phyloP scores from a whole-genome alignment of 2,888 invertebrate genomes.

The Orchesellides sinensis region DNA sequence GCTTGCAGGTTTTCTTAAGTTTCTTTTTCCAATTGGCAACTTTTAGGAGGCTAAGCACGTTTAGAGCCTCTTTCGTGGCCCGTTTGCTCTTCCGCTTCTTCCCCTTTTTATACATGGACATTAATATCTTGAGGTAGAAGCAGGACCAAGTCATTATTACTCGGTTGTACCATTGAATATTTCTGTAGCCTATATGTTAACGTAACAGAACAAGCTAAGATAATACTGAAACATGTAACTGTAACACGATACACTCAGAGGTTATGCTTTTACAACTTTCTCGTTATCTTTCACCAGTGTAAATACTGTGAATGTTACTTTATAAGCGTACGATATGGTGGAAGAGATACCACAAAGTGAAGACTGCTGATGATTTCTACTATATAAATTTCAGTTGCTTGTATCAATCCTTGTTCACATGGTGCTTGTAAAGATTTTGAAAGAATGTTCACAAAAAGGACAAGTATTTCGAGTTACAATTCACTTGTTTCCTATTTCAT shows the following conservation, averaged over 20 bases:
- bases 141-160: slow-evolving; percentile 34
- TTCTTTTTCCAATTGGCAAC: slow-evolving; percentile 59
- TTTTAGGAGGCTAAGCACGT: slow-evolving; percentile 71
- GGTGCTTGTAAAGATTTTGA: no score
- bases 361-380: slow-evolving; percentile 45
- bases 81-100: slow-evolving; percentile 66
- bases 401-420: neutral
- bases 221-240: no score
- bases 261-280: no score
- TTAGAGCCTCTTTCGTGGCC: slow-evolving; percentile 72
- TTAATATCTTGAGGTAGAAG: neutral
- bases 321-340: neutral
- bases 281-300: slow-evolving; percentile 19
- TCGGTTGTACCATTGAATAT: no score
- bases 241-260: no score
- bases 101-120: slow-evolving; percentile 8
- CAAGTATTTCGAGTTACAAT: no score
- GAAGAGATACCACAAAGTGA: slow-evolving; percentile 10
- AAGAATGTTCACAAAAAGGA: no score
- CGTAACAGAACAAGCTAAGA: no score
- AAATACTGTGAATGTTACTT: neutral
- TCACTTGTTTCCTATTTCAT: no score
- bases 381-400: slow-evolving; percentile 33
- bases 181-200: no score
- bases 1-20: slow-evolving; percentile 26